Percentiles rank a stretch among this genome's conserved stretches.
These are phyloP conservation scores for Papilio dardanus DNA, from an alignment of 1,140 invertebrate genomes.

Conservation along the genomic window DNA sequence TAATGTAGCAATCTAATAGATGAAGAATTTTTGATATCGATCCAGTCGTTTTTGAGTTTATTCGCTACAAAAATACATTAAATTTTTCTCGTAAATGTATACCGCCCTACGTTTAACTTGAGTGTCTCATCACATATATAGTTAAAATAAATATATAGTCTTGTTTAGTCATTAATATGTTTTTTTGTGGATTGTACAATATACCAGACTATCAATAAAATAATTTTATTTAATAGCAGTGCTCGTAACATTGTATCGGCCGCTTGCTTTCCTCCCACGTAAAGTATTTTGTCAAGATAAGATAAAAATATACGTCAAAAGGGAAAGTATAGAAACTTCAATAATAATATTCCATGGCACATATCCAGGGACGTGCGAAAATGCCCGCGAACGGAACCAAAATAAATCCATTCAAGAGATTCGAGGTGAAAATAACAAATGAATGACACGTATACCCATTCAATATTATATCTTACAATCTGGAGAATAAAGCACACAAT, in stretches of 20 bases:
- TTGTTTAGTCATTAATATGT: too few species aligned
- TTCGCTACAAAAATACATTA: too few species aligned
- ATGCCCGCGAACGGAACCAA: conserved; percentile 32
- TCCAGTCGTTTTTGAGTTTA: too few species aligned
- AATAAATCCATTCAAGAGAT: conserved; percentile 35
- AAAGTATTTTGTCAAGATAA: conserved; percentile 6
- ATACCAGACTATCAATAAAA: not conserved
- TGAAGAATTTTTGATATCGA: too few species aligned
- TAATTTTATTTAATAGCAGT: not conserved
- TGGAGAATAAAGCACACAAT: not conserved
- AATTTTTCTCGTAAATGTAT: too few species aligned
- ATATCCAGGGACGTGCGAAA: conserved; percentile 21
- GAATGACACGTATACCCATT: not conserved
- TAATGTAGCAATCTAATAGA: too few species aligned
- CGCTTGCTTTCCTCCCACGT: not conserved
- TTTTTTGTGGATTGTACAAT: too few species aligned
- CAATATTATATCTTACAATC: not conserved
- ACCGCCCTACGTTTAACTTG: too few species aligned
- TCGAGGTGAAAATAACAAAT: conserved; percentile 29
- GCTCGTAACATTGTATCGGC: not conserved
- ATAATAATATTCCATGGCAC: conserved; percentile 20
- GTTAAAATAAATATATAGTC: too few species aligned
- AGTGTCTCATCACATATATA: too few species aligned
- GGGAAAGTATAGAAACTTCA: conserved; percentile 26
- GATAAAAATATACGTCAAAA: conserved; percentile 13